phyloP scores from a whole-genome alignment of 2,888 invertebrate species.

The Quadroppia sp. region DNA sequence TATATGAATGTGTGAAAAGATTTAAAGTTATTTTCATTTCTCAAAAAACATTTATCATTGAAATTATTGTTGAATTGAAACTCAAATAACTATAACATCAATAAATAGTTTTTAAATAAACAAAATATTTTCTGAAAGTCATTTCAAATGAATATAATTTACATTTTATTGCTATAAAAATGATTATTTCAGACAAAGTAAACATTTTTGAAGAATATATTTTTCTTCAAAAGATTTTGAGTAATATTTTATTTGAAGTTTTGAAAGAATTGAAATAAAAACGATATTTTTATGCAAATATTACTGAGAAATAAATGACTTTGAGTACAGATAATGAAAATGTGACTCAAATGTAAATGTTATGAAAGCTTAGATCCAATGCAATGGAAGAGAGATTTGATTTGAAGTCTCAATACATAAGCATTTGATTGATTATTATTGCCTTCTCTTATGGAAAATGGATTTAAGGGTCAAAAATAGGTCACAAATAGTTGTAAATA shows the following conservation, averaged over 20 bases:
- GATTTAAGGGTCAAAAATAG: constrained; percentile 18
- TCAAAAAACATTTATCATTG: too few relatives aligned
- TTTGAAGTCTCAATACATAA: neutral
- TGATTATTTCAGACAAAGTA: neutral
- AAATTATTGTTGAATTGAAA: too few relatives aligned
- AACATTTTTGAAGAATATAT: neutral
- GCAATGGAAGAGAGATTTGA: neutral
- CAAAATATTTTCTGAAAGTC: neutral
- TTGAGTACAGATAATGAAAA: neutral
- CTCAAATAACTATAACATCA: neutral
- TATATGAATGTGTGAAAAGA: too few relatives aligned
- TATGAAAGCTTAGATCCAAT: constrained; percentile 19
- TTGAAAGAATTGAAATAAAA: neutral
- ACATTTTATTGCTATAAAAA: neutral
- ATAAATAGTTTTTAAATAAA: neutral
- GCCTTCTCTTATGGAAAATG: neutral
- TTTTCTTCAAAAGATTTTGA: neutral
- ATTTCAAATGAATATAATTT: neutral
- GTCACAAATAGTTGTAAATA: neutral
- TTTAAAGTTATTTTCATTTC: too few relatives aligned
- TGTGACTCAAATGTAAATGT: constrained; percentile 21
- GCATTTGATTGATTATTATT: constrained; percentile 33
- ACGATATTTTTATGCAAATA: neutral
- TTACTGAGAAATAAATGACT: neutral
- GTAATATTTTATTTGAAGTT: neutral